Evolutionary conservation across 2,113 vertebrate species (phyloP).

Genomic region (Protobothrops mucrosquamatus): DNA sequence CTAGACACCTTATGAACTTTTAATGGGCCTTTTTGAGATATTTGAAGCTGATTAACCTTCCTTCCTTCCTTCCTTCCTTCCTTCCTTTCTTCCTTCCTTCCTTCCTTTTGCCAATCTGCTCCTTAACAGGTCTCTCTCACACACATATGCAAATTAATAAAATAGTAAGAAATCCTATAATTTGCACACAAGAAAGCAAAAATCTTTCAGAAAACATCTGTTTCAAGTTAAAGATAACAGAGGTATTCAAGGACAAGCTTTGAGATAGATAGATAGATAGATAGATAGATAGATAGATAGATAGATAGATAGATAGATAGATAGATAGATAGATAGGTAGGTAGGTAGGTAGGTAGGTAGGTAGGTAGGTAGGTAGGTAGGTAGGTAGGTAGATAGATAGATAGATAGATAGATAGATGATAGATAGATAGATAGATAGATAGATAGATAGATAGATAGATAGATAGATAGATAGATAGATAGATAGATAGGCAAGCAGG

Average conservation of each 20-base stretch:
- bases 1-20: not conserved
- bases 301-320: too few species aligned
- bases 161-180: not conserved
- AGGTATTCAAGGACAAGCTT: not conserved
- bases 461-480: not conserved
- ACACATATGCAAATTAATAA: not conserved
- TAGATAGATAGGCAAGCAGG: too few species aligned
- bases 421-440: not conserved
- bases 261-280: not conserved
- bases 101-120: not conserved
- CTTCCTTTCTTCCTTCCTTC: too few species aligned
- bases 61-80: too few species aligned
- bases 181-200: not conserved
- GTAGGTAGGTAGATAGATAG: not conserved
- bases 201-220: not conserved
- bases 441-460: not conserved
- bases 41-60: not conserved
- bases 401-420: not conserved
- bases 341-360: too few species aligned
- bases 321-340: too few species aligned
- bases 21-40: not conserved
- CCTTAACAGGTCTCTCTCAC: not conserved
- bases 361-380: fast-evolving
- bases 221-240: too few species aligned
- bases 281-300: not conserved